These are phyloP conservation scores for Blastomussa wellsi DNA, from an alignment of 92 coral and sea anemone genomes.

Conservation along the genomic window DNA sequence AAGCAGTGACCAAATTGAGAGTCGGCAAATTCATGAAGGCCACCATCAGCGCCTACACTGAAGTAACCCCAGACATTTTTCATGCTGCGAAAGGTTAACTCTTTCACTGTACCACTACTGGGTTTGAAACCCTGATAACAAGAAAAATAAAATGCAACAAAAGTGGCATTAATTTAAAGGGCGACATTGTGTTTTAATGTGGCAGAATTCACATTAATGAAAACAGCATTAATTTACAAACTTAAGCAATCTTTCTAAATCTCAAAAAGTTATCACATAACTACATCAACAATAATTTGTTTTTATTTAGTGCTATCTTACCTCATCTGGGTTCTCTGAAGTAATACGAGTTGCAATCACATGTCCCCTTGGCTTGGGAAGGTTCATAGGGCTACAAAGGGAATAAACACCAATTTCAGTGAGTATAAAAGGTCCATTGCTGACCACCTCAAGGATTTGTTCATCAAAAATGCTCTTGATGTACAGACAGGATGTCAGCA, in stretches of 20 bases:
- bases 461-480: too few relatives aligned
- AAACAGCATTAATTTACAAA: too few relatives aligned
- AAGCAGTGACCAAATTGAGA: constrained; percentile 99
- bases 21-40: constrained; percentile 97
- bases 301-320: constrained; percentile 14
- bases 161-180: not conserved
- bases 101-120: constrained; percentile 97
- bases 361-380: constrained; percentile 87
- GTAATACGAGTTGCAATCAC: constrained; percentile 99
- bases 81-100: constrained; percentile 96
- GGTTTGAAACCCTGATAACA: constrained; percentile 94
- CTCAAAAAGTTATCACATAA: too few relatives aligned
- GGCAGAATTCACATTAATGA: too few relatives aligned
- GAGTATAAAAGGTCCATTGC: too few relatives aligned
- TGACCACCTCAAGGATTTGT: too few relatives aligned
- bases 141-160: not conserved
- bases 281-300: too few relatives aligned
- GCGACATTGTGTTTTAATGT: too few relatives aligned
- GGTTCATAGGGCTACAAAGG: constrained; percentile 62
- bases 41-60: constrained; percentile 99
- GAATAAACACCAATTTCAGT: not conserved
- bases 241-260: too few relatives aligned
- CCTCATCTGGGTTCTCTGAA: constrained; percentile 99
- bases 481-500: too few relatives aligned
- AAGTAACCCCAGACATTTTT: constrained; percentile 98